Base-by-base conservation (phyloP, 1,140 invertebrate genomes). In the Sinonovacula constricta region DNA sequence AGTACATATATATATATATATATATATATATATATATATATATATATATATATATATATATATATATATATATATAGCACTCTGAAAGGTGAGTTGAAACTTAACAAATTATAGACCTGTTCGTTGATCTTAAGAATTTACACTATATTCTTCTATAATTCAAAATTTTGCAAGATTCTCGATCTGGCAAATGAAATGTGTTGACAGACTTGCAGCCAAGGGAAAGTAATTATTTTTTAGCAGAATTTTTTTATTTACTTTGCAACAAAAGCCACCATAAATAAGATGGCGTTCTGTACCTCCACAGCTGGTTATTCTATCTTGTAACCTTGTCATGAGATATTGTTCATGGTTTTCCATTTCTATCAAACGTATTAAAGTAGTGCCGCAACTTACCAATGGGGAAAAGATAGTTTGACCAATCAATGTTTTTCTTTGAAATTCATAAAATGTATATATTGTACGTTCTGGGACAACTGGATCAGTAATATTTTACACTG, bases 331-430 rank as follows among this genome's bases (percentile, higher is more conserved):
- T 56, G 53, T 56, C 53, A 56, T 56, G 53, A n/a, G n/a, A n/a
- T n/a, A n/a, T n/a, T n/a, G n/a, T n/a, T n/a, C n/a, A n/a, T n/a
- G n/a, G n/a, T n/a, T n/a, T 56, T 56, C 53, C 53, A 56, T 56
- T 56, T 56, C 53, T 56, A 56, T 56, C 53, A 56, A 56, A 56
- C 53, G 53, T 56, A 56, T 56, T 56, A 56, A 56, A 56, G 53
- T 56, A 56, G 53, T 10, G 53, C 53, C 53, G 5, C n/a, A 56
- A 56, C 53, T 56, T 56, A 56, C 53, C 53, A 56, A 56, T 56
- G 53, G 5, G 5, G 53, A 56, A 56, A 56, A n/a, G n/a, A n/a
- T n/a, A n/a, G n/a, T n/a, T n/a, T n/a, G n/a, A n/a, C n/a, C n/a
- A n/a, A n/a, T n/a, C n/a, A n/a, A n/a, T n/a, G n/a, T n/a, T n/a